phyloP scores from a whole-genome alignment of 2,888 invertebrate genomes.

The Rambutsinella grinnellia region DNA sequence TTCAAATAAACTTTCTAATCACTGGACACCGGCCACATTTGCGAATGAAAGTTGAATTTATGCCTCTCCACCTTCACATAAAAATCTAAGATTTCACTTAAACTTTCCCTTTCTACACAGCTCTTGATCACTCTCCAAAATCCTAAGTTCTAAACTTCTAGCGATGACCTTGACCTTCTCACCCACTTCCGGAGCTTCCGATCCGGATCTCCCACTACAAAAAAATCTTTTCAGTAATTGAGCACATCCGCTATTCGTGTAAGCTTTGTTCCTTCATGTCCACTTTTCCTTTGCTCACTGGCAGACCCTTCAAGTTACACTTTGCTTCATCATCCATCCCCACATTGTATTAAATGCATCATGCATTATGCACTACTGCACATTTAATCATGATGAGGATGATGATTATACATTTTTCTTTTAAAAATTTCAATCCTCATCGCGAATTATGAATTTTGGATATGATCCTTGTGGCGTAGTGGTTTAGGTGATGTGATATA shows the following conservation, averaged over 20 bases:
- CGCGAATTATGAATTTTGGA: too few relatives aligned
- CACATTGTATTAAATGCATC: not conserved
- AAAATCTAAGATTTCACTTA: not conserved
- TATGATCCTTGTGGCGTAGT: too few relatives aligned
- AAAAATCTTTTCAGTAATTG: too few relatives aligned
- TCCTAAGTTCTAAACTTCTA: not conserved
- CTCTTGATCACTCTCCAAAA: not conserved
- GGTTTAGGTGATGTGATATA: not conserved
- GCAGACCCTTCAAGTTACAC: too few relatives aligned
- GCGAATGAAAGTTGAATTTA: too few relatives aligned
- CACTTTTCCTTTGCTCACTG: not conserved
- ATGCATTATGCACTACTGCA: not conserved
- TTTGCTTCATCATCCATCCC: not conserved
- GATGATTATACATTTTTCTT: not conserved
- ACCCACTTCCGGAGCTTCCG: not conserved
- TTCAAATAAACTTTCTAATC: not conserved
- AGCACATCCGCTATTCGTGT: not conserved
- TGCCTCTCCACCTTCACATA: not conserved
- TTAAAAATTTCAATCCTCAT: not conserved
- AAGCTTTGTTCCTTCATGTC: not conserved
- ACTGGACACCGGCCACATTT: constrained; percentile 17
- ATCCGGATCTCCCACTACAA: not conserved
- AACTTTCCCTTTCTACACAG: not conserved
- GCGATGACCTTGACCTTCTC: not conserved
- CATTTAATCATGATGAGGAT: not conserved